Evolutionary conservation across 2,113 vertebrate species (phyloP).

Genomic region (Pongo pygmaeus): DNA sequence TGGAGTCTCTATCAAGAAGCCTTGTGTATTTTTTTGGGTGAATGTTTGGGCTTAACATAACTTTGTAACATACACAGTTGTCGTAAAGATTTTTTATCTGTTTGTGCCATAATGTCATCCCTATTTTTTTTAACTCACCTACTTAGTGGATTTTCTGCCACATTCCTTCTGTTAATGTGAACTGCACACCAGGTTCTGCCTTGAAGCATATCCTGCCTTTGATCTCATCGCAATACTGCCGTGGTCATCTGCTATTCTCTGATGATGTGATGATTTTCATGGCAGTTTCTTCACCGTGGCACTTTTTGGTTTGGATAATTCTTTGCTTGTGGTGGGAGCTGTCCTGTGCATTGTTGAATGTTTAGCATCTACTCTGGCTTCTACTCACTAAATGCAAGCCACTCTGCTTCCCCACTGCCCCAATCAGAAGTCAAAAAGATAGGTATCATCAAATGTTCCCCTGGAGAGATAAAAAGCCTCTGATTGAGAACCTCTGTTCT

Average conservation of each 20-base stretch:
- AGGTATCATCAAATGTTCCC: neutral
- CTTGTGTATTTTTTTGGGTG: neutral
- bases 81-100: neutral
- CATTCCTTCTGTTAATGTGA: neutral
- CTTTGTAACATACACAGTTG: neutral
- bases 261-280: neutral
- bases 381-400: neutral
- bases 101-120: neutral
- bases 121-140: neutral
- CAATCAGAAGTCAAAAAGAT: neutral
- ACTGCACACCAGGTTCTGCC: neutral
- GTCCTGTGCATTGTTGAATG: neutral
- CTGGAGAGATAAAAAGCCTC: neutral
- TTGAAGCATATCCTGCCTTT: neutral
- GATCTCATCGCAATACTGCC: neutral
- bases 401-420: fast-evolving
- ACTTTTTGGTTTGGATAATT: neutral
- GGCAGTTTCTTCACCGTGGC: neutral
- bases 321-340: neutral
- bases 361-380: neutral
- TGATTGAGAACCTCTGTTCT: neutral
- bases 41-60: neutral
- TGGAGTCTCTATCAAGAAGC: neutral
- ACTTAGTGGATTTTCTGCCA: neutral
- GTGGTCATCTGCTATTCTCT: neutral